Conservation (phyloP, 2,113 vertebrate species). For the Psephotus haematonotus region DNA sequence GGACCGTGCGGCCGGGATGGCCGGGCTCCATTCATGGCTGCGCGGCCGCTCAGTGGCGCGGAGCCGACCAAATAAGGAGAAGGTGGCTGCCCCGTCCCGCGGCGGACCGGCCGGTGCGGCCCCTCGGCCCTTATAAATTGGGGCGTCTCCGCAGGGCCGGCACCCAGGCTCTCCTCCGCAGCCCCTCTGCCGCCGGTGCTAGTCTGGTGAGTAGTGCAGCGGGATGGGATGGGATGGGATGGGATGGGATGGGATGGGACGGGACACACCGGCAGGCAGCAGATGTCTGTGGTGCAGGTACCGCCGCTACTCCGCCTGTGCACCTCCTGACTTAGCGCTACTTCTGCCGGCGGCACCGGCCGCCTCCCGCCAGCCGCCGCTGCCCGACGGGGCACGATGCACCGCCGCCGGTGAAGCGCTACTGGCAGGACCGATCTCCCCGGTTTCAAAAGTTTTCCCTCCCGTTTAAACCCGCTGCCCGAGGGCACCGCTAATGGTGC, state of each 20-base stretch:
- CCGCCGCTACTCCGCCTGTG: background rate
- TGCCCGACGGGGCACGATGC: background rate
- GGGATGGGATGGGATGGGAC: background rate
- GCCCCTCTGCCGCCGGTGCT: slow-evolving; percentile 34
- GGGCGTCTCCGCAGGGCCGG: slow-evolving; percentile 36
- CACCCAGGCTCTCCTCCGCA: slow-evolving; percentile 66
- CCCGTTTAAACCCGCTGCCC: background rate
- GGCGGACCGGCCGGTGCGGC: background rate
- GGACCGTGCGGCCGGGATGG: slow-evolving; percentile 67
- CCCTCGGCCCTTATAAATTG: slow-evolving; percentile 72
- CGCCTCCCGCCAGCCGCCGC: background rate
- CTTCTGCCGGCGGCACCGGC: background rate
- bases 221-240: background rate
- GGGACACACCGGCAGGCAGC: background rate
- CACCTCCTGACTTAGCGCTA: background rate
- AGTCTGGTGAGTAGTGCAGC: slow-evolving; percentile 76
- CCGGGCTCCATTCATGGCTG: slow-evolving; percentile 87
- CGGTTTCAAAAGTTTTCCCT: background rate
- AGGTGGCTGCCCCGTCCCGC: slow-evolving; percentile 70
- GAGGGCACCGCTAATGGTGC: background rate
- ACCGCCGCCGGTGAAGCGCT: background rate
- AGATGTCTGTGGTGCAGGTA: background rate
- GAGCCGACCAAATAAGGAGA: slow-evolving; percentile 87
- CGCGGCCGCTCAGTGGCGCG: slow-evolving; percentile 74
- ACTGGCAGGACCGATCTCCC: background rate